Percentiles rank a stretch among this genome's conserved stretches.
Conservation (phyloP, 2,888 invertebrate genomes). For the Limnephilus auricula region DNA sequence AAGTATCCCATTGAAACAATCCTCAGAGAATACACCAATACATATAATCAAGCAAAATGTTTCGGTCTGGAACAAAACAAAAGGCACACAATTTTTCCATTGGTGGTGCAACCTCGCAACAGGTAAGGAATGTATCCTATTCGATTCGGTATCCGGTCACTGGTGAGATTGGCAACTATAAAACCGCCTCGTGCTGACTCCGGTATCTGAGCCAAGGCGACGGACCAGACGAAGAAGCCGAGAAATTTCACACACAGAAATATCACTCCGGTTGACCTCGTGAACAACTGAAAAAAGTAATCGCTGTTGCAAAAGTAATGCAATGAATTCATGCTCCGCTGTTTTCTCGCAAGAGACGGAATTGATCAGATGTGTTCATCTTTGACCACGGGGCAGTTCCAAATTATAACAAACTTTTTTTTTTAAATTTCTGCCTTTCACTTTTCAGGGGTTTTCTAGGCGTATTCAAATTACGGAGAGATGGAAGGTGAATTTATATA, state of each 20-base stretch:
- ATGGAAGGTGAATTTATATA: too few relatives aligned
- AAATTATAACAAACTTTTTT: neutral
- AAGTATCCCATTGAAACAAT: neutral
- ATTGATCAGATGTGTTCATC: neutral
- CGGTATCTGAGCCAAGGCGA: slow-evolving; percentile 25
- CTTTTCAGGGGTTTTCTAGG: too few relatives aligned
- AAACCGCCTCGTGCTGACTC: neutral
- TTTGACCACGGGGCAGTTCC: neutral
- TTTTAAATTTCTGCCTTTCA: too few relatives aligned
- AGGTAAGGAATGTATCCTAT: neutral
- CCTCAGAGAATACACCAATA: too few relatives aligned
- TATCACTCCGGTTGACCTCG: neutral
- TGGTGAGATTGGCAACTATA: neutral
- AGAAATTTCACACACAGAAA: slow-evolving; percentile 19
- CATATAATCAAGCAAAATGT: too few relatives aligned
- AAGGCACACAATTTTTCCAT: too few relatives aligned
- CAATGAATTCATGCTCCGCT: neutral
- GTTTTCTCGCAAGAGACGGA: neutral
- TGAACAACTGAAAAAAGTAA: neutral
- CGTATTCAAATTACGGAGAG: too few relatives aligned
- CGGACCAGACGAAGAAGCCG: neutral
- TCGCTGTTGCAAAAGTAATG: neutral
- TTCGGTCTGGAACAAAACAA: too few relatives aligned
- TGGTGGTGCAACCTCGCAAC: neutral
- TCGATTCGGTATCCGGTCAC: neutral